Evolutionary conservation across 2,797 vertebrate genomes (phyloP).

Genomic region (Hypotaenidia okinawae): DNA sequence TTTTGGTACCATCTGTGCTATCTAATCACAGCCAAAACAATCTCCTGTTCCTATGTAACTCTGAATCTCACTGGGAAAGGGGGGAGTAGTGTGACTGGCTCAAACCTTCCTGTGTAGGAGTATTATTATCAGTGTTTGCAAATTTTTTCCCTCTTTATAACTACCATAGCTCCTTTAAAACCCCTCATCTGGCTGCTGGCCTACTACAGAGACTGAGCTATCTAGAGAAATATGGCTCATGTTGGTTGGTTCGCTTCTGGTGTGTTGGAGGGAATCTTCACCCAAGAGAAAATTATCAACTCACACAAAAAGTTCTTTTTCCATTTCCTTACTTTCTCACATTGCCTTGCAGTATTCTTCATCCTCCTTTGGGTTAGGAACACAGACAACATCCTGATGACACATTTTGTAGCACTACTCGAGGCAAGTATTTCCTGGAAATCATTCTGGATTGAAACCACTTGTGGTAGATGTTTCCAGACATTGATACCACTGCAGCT

Average conservation of each 20-base stretch:
- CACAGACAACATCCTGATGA: constrained; percentile 14
- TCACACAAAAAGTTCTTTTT: neutral
- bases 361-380: neutral
- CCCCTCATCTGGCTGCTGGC: constrained; percentile 74
- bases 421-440: constrained; percentile 20
- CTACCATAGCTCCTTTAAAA: constrained; percentile 73
- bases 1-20: constrained; percentile 59
- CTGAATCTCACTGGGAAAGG: constrained; percentile 58
- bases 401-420: neutral
- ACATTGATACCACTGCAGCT: neutral
- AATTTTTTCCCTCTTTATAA: constrained; percentile 70
- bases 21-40: constrained; percentile 62
- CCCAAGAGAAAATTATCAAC: neutral
- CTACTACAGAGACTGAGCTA: constrained; percentile 57
- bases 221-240: constrained; percentile 10
- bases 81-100: constrained; percentile 66
- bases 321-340: neutral
- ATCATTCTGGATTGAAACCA: constrained; percentile 32
- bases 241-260: constrained; percentile 29
- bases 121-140: constrained; percentile 74
- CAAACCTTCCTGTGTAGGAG: constrained; percentile 68
- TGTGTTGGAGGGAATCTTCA: constrained; percentile 20
- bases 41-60: constrained; percentile 56
- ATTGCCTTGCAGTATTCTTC: neutral
- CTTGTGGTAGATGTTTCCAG: constrained; percentile 39